These are phyloP conservation scores for Sclerurus mexicanus DNA, from an alignment of 2,113 vertebrate species.

Conservation along the genomic window DNA sequence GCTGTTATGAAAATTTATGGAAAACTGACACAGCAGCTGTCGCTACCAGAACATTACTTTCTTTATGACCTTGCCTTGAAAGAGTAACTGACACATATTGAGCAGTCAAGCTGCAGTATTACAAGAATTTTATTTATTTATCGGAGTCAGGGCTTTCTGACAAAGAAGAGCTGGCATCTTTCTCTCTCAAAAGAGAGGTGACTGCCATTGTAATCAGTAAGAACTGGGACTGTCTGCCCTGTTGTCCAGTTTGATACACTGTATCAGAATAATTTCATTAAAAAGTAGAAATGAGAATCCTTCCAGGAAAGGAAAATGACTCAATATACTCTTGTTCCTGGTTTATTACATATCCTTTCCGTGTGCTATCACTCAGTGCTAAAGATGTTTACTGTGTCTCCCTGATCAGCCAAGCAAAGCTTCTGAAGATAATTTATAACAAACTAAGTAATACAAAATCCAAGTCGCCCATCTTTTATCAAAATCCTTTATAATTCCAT, in stretches of 20 bases:
- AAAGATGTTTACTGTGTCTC: background rate
- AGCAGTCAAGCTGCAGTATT: conserved; percentile 30
- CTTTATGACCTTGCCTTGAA: conserved; percentile 37
- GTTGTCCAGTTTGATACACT: background rate
- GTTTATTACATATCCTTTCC: background rate
- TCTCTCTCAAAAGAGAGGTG: background rate
- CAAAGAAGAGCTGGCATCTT: background rate
- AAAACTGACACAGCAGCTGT: conserved; percentile 39
- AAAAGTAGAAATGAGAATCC: background rate
- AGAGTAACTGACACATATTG: conserved; percentile 10
- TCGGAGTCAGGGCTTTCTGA: background rate
- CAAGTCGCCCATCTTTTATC: background rate
- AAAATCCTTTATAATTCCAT: conserved; percentile 19
- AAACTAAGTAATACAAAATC: background rate
- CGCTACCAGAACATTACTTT: conserved; percentile 16
- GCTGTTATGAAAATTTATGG: conserved; percentile 26
- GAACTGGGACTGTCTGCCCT: background rate
- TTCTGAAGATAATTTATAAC: background rate
- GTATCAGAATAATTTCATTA: background rate
- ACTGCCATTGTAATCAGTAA: background rate
- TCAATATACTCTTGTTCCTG: background rate
- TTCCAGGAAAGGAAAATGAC: background rate
- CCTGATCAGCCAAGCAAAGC: background rate
- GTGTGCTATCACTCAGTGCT: background rate
- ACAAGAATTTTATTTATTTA: conserved; percentile 1